Conservation (phyloP, 2,797 vertebrate genomes). For the Liparis tanakae region DNA sequence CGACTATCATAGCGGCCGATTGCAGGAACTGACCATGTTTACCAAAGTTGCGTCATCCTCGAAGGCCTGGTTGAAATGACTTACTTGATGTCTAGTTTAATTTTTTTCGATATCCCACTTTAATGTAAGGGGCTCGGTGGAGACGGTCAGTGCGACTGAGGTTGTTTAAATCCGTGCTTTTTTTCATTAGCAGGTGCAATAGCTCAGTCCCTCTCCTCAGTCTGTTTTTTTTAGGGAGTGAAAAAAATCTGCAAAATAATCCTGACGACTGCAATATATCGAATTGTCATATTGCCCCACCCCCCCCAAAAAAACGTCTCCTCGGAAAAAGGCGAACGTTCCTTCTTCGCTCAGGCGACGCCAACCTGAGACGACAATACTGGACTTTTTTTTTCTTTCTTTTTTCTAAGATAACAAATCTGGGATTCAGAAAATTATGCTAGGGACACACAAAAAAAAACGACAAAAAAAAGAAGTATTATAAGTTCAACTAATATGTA, state of each 20-base stretch:
- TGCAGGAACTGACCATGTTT: conserved; percentile 56
- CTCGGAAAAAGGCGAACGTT: conserved; percentile 42
- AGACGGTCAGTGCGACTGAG: too few species aligned
- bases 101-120: conserved; percentile 19
- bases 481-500: conserved; percentile 73
- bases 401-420: conserved; percentile 64
- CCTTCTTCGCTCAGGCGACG: conserved; percentile 57
- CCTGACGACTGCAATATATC: conserved; percentile 66
- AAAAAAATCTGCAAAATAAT: conserved; percentile 45
- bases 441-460: conserved; percentile 58
- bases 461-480: conserved; percentile 50
- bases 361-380: conserved; percentile 49
- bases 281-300: conserved; percentile 38
- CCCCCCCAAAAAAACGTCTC: conserved; percentile 43
- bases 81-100: conserved; percentile 25
- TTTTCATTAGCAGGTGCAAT: conserved; percentile 53
- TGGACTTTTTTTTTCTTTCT: conserved; percentile 42
- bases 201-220: conserved; percentile 33
- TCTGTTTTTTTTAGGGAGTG: conserved; percentile 16
- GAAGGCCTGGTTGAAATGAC: conserved; percentile 41
- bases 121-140: too few species aligned
- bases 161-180: conserved; percentile 30
- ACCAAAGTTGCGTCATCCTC: conserved; percentile 60
- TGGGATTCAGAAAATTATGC: conserved; percentile 71
- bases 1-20: conserved; percentile 45